Conservation (phyloP, 2,113 vertebrate genomes). For the Xenopus borealis region DNA sequence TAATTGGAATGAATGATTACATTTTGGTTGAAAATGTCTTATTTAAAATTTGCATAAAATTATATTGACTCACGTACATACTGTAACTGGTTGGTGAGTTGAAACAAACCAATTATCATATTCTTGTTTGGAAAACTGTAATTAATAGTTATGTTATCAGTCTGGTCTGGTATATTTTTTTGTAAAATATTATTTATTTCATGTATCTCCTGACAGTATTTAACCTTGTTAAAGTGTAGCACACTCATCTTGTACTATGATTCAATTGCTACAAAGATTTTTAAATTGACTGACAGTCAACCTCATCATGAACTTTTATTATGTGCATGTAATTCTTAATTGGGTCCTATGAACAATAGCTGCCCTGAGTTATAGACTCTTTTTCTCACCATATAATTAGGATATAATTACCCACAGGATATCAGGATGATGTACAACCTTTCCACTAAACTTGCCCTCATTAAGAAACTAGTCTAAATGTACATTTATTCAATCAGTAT, state of each 20-base stretch:
- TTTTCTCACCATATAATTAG: constrained; percentile 77
- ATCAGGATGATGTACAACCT: constrained; percentile 84
- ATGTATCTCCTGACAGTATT: constrained; percentile 58
- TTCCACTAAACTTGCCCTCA: constrained; percentile 78
- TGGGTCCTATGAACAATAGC: constrained; percentile 76
- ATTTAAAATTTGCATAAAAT: too few relatives aligned
- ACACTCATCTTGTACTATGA: constrained; percentile 58
- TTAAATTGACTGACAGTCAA: constrained; percentile 76
- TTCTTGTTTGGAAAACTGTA: too few relatives aligned
- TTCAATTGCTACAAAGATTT: constrained; percentile 72
- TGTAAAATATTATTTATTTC: constrained; percentile 8
- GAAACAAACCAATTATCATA: too few relatives aligned
- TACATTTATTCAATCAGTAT: constrained; percentile 83
- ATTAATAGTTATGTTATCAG: too few relatives aligned
- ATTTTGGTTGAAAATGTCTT: too few relatives aligned
- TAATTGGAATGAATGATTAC: too few relatives aligned
- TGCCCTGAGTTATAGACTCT: constrained; percentile 75
- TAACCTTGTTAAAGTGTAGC: constrained; percentile 66
- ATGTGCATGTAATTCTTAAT: constrained; percentile 77
- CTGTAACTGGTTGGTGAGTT: too few relatives aligned
- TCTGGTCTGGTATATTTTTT: not conserved
- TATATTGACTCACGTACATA: too few relatives aligned
- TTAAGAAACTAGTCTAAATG: constrained; percentile 81
- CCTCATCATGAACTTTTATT: constrained; percentile 79
- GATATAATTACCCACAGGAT: constrained; percentile 86